phyloP scores from a whole-genome alignment of 1,140 invertebrate species.

The Aphis craccivora region DNA sequence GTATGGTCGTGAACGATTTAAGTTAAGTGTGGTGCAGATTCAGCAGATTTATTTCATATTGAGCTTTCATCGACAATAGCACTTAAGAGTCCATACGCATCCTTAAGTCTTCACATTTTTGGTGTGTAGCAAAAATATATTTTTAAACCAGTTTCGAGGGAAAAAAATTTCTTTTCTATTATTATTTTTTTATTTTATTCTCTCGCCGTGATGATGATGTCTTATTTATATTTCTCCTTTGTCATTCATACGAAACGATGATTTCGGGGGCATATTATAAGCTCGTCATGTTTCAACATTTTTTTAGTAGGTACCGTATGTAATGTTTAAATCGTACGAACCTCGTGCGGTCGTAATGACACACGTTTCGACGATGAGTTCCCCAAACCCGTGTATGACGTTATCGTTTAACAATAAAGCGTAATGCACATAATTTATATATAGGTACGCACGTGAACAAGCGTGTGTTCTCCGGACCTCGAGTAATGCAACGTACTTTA shows the following conservation, averaged over 20 bases:
- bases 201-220: not conserved
- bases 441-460: not conserved
- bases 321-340: not conserved
- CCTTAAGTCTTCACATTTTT: too few species aligned
- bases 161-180: not conserved
- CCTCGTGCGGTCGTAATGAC: not conserved
- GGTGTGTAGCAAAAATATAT: not conserved
- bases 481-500: not conserved
- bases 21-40: too few species aligned
- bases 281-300: not conserved
- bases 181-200: not conserved
- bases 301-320: not conserved
- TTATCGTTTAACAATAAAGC: conserved; percentile 4
- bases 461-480: not conserved
- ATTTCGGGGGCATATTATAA: not conserved
- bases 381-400: not conserved
- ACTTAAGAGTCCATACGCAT: too few species aligned
- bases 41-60: too few species aligned
- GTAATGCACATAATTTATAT: not conserved
- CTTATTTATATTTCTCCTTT: not conserved
- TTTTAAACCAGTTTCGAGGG: not conserved
- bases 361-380: not conserved
- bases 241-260: not conserved
- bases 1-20: too few species aligned
- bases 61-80: too few species aligned